Evolutionary conservation across 2,113 vertebrate species (phyloP), one percentile per base, ranked within the genome.

Genomic region (Tyto alba): DNA sequence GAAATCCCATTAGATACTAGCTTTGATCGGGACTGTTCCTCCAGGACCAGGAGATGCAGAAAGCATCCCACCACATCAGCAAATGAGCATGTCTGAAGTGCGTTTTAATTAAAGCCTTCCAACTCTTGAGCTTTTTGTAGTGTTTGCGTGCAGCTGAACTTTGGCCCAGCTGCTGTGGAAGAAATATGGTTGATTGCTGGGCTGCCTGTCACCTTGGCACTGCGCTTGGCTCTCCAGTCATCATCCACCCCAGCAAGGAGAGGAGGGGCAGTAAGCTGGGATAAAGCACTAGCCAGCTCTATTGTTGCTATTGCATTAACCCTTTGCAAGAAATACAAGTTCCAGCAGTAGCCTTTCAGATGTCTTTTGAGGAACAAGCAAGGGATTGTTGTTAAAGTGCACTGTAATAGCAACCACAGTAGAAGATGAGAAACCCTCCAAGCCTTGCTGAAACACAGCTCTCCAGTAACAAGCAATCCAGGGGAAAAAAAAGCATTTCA

Each of bases 1-100:
- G 74, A 89, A 95, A 88, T 85, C 53, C 81, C 66, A 73, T 85
- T 66, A 76, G 69, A 85, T 91, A 64, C 77, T 89, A 4, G 9
- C 85, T 95, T 93, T 95, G 89, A 95, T 89, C 48, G 85, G 34
- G 62, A 48, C 73, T 81, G 69, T 11, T 94, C 77, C 91, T 95
- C 55, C 80, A 95, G 76, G 84, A 95, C 43, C 2, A 4, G 20
- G 77, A 60, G 74, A 82, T 50, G 57, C 74, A 89, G 52, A 68
- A 93, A 88, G 77, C 23, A 4, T 85, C 87, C 66, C 13, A 75
- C 32, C 77, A 76, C 0, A 0, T 34, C 2, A 0, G 89, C 66
- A 79, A 88, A 88, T 1, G 32, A 93, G 45, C 55, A 56, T 13
- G 64, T 79, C 77, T 88, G 78, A 94, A 93, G 30, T 36, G 59